Evolutionary conservation across 2,113 vertebrate genomes (phyloP).

Genomic region (Cololabis saira): DNA sequence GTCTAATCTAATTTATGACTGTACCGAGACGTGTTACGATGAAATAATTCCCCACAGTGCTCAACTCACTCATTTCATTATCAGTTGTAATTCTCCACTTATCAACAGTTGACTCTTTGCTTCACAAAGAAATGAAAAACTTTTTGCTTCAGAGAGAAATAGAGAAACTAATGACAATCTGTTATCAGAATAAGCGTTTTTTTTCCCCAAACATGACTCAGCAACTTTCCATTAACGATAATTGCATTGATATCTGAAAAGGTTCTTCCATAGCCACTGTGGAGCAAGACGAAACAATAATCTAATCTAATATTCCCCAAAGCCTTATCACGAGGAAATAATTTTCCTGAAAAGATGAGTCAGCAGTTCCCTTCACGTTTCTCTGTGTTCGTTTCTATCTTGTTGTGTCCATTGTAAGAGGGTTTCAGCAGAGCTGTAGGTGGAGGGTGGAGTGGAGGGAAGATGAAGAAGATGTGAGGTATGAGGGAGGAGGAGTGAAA

Average conservation of each 20-base stretch:
- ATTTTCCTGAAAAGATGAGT: conserved; percentile 56
- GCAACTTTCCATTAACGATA: conserved; percentile 59
- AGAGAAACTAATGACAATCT: conserved; percentile 30
- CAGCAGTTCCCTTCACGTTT: conserved; percentile 45
- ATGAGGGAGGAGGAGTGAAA: conserved; percentile 51
- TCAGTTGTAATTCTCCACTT: conserved; percentile 54
- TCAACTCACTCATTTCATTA: conserved; percentile 37
- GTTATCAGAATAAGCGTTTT: conserved; percentile 42
- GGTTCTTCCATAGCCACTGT: conserved; percentile 34
- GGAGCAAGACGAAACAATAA: conserved; percentile 54
- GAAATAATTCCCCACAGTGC: conserved; percentile 36
- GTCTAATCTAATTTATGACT: conserved; percentile 52
- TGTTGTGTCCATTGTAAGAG: conserved; percentile 49
- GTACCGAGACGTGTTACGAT: conserved; percentile 19
- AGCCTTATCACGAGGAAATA: conserved; percentile 61
- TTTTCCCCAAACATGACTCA: conserved; percentile 62
- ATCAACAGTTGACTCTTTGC: conserved; percentile 40
- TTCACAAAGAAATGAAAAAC: conserved; percentile 17
- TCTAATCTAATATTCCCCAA: conserved; percentile 65
- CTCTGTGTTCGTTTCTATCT: conserved; percentile 57
- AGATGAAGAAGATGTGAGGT: conserved; percentile 20
- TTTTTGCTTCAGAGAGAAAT: background rate
- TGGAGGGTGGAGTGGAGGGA: background rate
- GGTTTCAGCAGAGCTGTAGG: conserved; percentile 25
- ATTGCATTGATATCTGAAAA: conserved; percentile 62